Evolutionary conservation across 2,888 invertebrate genomes (phyloP), one percentile per base, ranked within the genome.

Genomic region (Creontiades dilutus): DNA sequence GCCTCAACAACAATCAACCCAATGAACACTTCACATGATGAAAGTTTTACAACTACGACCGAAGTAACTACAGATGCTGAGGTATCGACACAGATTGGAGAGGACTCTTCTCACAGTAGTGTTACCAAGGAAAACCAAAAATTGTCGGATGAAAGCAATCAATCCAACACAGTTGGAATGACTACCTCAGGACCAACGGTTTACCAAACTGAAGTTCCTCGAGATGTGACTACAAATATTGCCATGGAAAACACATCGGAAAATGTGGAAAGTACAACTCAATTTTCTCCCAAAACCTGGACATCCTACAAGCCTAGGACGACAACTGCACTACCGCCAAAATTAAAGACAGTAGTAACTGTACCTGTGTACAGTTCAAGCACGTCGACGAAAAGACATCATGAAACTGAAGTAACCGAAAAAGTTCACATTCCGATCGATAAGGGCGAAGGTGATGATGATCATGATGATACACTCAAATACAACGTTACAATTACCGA

Each of bases 401-500:
- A 23, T 7, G 27, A 11, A 68, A 19, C 68, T 27, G 68, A 23
- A 68, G 68, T 68, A 9, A 52, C 48, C 7, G 82, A 82, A 27
- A 46, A 46, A 19, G 46, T 12, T 4, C 37, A 78, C 16, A 28
- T 46, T 78, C 46, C 46, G 37, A 16, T 78, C 27, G 52, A 85
- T 47, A 68, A 85, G 57, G 75, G 55, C 81, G 57, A 57, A 78
- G 11, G 27, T 11, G 86, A 86, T 16, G 75, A 81, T 23, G 87
- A 90, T 11, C 89, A 90, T 16, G 90, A 90, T 57, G 81, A 81
- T 1, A 89, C 81, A 16, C 47, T 89, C 23, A 89, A 89, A 48
- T 89, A 89, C 23, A 89, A 89, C 46, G 82, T 89, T 7, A 89
- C 89, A 16, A 55, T 55, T 19, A 55, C 47, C 23, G 76, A 86